Percentiles rank a stretch among this genome's conserved stretches.
Evolutionary conservation across 2,113 vertebrate species (phyloP).

Genomic region (Eclectus roratus): DNA sequence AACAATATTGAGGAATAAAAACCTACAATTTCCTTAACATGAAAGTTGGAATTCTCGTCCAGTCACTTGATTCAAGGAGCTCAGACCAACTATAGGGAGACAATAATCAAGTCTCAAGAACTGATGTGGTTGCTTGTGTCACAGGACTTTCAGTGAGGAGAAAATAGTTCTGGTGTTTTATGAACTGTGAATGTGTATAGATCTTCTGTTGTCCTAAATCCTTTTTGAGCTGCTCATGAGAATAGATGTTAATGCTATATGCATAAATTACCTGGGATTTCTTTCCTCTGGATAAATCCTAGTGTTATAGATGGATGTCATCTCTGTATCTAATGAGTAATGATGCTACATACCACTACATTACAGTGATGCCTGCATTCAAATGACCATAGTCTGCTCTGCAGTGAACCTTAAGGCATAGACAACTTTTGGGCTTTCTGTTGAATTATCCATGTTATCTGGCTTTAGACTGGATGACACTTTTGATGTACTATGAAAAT

Average conservation of each 20-base stretch:
- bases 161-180: neutral
- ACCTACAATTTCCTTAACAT: fast-evolving
- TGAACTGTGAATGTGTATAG: neutral
- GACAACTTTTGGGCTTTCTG: neutral
- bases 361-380: neutral
- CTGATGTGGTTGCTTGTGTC: neutral
- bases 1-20: neutral
- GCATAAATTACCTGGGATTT: neutral
- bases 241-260: neutral
- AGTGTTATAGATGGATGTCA: neutral
- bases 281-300: neutral
- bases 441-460: neutral
- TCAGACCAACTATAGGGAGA: neutral
- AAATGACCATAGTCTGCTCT: neutral
- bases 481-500: neutral
- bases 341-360: neutral
- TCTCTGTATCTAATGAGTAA: neutral
- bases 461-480: neutral
- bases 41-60: neutral
- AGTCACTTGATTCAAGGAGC: neutral
- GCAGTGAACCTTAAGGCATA: neutral
- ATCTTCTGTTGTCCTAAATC: neutral
- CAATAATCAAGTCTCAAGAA: neutral
- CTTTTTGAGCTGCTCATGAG: neutral
- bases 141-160: neutral